Conservation (phyloP, 1,140 invertebrate genomes). For the Drosophila auraria region DNA sequence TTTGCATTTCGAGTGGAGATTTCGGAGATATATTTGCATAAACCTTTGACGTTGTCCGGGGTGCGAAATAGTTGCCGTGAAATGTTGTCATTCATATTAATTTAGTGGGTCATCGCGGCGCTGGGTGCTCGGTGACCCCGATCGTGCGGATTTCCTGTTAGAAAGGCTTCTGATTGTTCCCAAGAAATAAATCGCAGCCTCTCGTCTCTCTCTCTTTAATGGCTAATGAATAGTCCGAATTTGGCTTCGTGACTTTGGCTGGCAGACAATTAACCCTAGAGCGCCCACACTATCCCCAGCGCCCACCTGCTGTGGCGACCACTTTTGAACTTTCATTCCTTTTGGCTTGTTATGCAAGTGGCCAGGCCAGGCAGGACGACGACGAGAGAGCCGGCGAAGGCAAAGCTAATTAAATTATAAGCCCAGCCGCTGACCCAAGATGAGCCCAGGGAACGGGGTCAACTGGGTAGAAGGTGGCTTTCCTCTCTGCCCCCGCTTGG, state of each 20-base stretch:
- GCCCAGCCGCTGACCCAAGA: conserved; percentile 39
- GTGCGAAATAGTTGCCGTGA: conserved; percentile 75
- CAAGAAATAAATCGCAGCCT: conserved; percentile 16
- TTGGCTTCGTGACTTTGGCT: conserved; percentile 65
- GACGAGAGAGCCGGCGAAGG: conserved; percentile 32
- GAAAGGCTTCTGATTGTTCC: conserved; percentile 71
- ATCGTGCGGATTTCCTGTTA: conserved; percentile 77
- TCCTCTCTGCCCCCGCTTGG: conserved; percentile 8
- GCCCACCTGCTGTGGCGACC: conserved; percentile 52
- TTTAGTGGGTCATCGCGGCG: conserved; percentile 65
- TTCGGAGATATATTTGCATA: conserved; percentile 69
- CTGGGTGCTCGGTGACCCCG: conserved; percentile 47
- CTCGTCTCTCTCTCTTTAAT: conserved; percentile 32
- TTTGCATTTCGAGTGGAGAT: conserved; percentile 57
- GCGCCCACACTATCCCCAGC: conserved; percentile 24
- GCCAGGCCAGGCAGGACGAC: conserved; percentile 12
- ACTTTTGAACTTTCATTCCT: conserved; percentile 60
- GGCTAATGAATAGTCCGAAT: conserved; percentile 68
- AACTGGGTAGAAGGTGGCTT: conserved; percentile 20
- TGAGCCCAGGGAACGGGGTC: conserved; percentile 47
- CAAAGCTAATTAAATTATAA: conserved; percentile 81
- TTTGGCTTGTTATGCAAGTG: conserved; percentile 65
- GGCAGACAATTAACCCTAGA: conserved; percentile 76
- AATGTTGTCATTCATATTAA: conserved; percentile 69
- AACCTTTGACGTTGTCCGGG: conserved; percentile 62